These are phyloP conservation scores for Pyrgilauda ruficollis DNA, from an alignment of 2,113 vertebrate species.

Conservation along the genomic window DNA sequence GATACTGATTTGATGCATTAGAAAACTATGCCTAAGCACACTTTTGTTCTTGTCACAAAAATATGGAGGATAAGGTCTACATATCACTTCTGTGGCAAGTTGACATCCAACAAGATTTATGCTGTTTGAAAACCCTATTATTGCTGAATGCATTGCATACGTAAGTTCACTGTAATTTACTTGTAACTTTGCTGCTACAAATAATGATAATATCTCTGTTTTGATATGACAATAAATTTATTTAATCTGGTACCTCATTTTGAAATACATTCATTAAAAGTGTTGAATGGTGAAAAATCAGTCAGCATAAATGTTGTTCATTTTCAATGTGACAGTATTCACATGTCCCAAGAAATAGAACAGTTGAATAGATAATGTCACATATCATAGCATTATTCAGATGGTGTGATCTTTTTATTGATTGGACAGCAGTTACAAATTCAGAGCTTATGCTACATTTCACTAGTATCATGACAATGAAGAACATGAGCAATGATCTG, in stretches of 20 bases:
- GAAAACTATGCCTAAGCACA: conserved; percentile 4
- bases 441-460: conserved; percentile 71
- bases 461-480: conserved; percentile 70
- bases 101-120: conserved; percentile 60
- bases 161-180: conserved; percentile 62
- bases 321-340: conserved; percentile 61
- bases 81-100: conserved; percentile 14
- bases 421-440: conserved; percentile 47
- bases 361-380: conserved; percentile 50
- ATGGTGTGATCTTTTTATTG: conserved; percentile 37
- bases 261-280: conserved; percentile 68
- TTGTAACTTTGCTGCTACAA: conserved; percentile 42
- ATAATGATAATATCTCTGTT: conserved; percentile 62
- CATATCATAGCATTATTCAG: conserved; percentile 28
- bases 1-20: conserved; percentile 49
- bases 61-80: conserved; percentile 44
- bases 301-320: conserved; percentile 53
- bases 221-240: conserved; percentile 61
- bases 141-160: conserved; percentile 36
- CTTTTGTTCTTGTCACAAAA: conserved; percentile 62
- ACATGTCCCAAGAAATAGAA: conserved; percentile 43
- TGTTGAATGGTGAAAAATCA: conserved; percentile 31
- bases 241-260: conserved; percentile 63
- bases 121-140: conserved; percentile 50
- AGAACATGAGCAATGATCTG: conserved; percentile 67